phyloP scores from a whole-genome alignment of 2,888 invertebrate genomes.

The Sympetrum striolatum region DNA sequence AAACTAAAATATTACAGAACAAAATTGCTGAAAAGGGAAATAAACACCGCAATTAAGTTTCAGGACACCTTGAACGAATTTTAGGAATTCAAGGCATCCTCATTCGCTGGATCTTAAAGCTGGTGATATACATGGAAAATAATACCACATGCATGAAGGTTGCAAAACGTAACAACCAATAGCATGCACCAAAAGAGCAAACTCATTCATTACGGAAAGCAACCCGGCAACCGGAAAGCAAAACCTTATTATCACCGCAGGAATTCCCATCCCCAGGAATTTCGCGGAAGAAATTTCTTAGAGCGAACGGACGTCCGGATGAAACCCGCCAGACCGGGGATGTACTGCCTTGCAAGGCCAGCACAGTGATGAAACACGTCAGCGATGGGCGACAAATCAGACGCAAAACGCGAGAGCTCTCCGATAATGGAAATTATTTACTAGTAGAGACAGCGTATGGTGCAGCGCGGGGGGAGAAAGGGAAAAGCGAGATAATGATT shows the following conservation, averaged over 20 bases:
- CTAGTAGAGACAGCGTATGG: neutral
- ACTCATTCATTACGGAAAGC: neutral
- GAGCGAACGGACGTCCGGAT: neutral
- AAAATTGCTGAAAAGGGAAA: too few relatives aligned
- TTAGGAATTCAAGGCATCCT: too few relatives aligned
- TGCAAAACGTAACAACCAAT: too few relatives aligned
- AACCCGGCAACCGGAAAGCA: neutral
- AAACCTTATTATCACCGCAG: neutral
- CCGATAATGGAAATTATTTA: neutral
- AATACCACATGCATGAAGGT: too few relatives aligned
- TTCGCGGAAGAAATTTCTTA: neutral
- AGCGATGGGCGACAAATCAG: neutral
- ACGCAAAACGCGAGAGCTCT: neutral
- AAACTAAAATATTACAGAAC: too few relatives aligned
- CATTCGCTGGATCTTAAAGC: too few relatives aligned
- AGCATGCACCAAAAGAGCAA: too few relatives aligned
- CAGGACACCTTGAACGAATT: too few relatives aligned
- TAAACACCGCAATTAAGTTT: too few relatives aligned
- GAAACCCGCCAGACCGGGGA: neutral
- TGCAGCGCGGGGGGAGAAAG: neutral
- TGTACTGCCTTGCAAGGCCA: neutral
- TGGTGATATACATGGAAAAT: too few relatives aligned
- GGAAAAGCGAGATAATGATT: conserved; percentile 16
- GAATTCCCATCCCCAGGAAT: neutral
- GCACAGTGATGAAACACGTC: neutral